Conservation (phyloP, 2,888 invertebrate genomes). For the Junonia oenone region DNA sequence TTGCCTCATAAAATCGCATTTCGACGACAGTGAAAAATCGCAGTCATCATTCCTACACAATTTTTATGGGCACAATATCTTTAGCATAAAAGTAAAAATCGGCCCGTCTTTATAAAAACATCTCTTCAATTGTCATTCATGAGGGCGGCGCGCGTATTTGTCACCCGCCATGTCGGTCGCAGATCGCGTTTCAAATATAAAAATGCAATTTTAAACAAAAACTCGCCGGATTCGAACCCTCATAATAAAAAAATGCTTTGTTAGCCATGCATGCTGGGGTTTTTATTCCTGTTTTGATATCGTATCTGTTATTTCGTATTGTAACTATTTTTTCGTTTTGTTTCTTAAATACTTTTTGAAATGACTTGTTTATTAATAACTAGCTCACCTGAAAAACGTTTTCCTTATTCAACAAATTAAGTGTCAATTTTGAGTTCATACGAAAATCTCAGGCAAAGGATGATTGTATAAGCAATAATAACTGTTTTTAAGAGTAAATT, state of each 20-base stretch:
- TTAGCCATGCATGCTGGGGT: constrained; percentile 43
- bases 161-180: constrained; percentile 67
- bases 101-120: constrained; percentile 74
- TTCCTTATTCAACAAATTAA: too few relatives aligned
- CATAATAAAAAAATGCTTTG: constrained; percentile 69
- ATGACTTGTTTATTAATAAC: background rate
- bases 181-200: constrained; percentile 76
- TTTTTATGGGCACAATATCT: constrained; percentile 77
- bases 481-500: too few relatives aligned
- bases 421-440: too few relatives aligned
- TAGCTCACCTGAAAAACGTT: too few relatives aligned
- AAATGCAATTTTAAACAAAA: constrained; percentile 79
- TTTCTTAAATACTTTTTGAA: background rate
- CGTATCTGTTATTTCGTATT: background rate
- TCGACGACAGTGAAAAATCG: constrained; percentile 73
- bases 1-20: constrained; percentile 68
- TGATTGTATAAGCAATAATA: too few relatives aligned
- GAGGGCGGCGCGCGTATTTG: constrained; percentile 74
- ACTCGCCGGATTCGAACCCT: constrained; percentile 64
- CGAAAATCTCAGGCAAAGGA: too few relatives aligned
- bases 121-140: constrained; percentile 80
- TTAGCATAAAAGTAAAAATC: constrained; percentile 76
- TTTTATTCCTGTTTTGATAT: constrained; percentile 10
- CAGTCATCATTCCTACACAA: constrained; percentile 74
- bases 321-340: background rate